A percentile compares a stretch with the other conserved stretches of the same genome.
phyloP scores from a whole-genome alignment of 2,113 vertebrate genomes.

The Vidua chalybeata region DNA sequence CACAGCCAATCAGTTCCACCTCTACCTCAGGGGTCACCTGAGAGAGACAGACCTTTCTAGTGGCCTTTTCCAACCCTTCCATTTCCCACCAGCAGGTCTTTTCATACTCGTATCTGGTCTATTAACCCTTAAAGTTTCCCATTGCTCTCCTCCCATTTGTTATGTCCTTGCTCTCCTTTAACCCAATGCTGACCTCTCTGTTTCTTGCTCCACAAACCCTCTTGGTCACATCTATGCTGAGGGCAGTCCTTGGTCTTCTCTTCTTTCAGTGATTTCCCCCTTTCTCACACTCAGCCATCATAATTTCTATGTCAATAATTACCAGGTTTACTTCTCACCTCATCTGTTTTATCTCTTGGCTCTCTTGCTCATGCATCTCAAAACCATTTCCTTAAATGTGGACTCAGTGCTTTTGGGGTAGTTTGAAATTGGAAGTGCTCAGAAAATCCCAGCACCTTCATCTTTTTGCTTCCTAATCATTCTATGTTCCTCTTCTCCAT shows the following conservation, averaged over 20 bases:
- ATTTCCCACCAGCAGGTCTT: constrained; percentile 37
- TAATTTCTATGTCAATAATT: neutral
- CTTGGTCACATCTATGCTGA: neutral
- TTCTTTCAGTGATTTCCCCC: neutral
- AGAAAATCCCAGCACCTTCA: neutral
- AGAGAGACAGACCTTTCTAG: neutral
- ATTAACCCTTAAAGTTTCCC: neutral
- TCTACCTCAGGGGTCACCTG: constrained; percentile 29
- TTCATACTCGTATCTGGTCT: neutral
- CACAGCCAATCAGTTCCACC: neutral
- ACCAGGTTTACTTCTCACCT: neutral
- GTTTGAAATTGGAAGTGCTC: neutral
- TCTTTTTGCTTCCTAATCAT: neutral
- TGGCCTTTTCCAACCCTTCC: constrained; percentile 39
- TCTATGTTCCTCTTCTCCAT: neutral
- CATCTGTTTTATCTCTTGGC: neutral
- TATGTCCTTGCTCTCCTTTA: neutral
- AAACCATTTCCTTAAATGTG: neutral
- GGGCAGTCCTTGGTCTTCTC: neutral
- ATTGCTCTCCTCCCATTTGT: neutral
- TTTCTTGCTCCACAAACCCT: neutral
- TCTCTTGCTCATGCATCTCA: neutral
- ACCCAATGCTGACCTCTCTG: neutral
- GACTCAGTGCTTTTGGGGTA: neutral
- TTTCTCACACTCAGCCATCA: neutral